Evolutionary conservation across 1,140 invertebrate genomes (phyloP).

Genomic region (Lucilia cuprina): DNA sequence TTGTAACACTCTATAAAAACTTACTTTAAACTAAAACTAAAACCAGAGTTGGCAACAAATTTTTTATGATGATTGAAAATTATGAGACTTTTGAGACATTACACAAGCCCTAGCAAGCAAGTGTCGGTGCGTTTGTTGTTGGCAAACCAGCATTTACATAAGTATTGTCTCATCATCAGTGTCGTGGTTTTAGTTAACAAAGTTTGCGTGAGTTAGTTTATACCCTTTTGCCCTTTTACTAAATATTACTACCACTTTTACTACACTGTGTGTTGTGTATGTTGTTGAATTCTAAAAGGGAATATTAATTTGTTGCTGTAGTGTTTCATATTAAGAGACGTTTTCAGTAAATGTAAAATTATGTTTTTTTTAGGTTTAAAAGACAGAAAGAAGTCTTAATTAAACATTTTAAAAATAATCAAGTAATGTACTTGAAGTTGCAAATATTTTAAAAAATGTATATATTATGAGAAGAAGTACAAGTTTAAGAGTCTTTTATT

Average conservation of each 20-base stretch:
- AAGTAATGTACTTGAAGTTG: background rate
- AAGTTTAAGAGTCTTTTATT: no score
- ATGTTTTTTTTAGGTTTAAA: background rate
- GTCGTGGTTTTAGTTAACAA: background rate
- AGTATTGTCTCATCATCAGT: background rate
- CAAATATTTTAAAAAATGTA: background rate
- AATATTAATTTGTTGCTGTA: background rate
- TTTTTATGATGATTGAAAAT: conserved; percentile 36
- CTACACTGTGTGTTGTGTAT: background rate
- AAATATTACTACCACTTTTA: background rate
- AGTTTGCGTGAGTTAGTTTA: background rate
- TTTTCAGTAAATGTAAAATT: background rate
- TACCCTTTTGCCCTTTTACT: background rate
- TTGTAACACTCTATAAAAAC: conserved; percentile 1
- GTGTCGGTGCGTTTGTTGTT: background rate
- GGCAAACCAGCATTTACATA: background rate
- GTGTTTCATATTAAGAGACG: background rate
- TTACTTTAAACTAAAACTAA: conserved; percentile 26
- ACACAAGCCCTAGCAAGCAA: background rate
- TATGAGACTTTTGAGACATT: conserved; percentile 35
- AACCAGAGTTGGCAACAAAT: conserved; percentile 28
- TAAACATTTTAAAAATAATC: background rate
- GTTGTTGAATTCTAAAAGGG: background rate
- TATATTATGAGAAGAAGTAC: no score
- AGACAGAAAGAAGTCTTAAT: background rate